Conservation (phyloP, 2,113 vertebrate species). For the Columbina picui region DNA sequence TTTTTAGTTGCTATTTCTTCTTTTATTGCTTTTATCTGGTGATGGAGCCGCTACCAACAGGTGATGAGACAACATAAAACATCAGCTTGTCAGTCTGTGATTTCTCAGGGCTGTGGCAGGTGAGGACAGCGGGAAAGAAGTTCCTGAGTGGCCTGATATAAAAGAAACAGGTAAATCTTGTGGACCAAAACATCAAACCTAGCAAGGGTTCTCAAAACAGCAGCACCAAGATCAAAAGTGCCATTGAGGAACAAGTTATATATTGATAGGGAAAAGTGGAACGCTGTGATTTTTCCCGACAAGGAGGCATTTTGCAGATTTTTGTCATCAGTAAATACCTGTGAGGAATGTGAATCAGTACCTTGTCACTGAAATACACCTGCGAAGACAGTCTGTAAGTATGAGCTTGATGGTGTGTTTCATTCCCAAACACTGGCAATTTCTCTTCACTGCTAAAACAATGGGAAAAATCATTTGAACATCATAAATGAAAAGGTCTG, state of each 20-base stretch:
- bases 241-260: neutral
- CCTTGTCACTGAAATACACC: neutral
- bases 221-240: neutral
- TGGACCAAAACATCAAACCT: fast-evolving
- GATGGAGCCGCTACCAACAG: neutral
- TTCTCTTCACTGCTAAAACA: neutral
- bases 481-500: neutral
- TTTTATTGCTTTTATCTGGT: neutral
- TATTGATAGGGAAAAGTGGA: neutral
- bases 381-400: neutral
- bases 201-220: neutral
- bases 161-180: neutral
- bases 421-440: neutral
- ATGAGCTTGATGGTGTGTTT: neutral
- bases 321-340: neutral
- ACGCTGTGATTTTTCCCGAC: neutral
- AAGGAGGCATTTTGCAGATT: neutral
- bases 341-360: neutral
- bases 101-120: neutral
- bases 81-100: neutral
- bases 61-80: neutral
- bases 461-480: neutral
- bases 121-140: neutral
- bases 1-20: neutral
- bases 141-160: neutral